Evolutionary conservation across 2,888 invertebrate species (phyloP).

Genomic region (Arrhopalites spinosus): DNA sequence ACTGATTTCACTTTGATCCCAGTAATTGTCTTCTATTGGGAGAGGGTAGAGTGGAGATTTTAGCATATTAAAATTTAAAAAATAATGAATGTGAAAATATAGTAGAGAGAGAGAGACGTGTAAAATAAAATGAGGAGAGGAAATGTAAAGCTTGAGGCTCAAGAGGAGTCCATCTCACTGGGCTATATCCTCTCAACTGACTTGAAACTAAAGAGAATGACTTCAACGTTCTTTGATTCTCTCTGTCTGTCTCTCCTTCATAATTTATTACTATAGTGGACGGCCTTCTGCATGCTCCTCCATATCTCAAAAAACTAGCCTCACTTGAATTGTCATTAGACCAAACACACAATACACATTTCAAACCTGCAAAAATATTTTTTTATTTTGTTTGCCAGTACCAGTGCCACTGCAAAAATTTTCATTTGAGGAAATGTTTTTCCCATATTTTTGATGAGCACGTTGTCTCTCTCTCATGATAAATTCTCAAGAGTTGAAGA

Average conservation of each 20-base stretch:
- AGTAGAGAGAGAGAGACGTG: too few relatives aligned
- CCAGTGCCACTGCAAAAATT: too few relatives aligned
- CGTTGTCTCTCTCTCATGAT: too few relatives aligned
- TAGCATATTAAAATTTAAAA: neutral
- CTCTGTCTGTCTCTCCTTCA: neutral
- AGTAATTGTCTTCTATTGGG: neutral
- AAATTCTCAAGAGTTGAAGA: too few relatives aligned
- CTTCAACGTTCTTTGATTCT: neutral
- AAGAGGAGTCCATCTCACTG: constrained; percentile 22
- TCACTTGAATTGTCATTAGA: too few relatives aligned
- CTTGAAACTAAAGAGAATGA: neutral
- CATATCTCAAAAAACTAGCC: too few relatives aligned
- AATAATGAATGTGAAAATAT: neutral
- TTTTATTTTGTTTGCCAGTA: too few relatives aligned
- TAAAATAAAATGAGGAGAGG: neutral
- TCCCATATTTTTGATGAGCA: too few relatives aligned
- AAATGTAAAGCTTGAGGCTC: neutral
- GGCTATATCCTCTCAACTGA: constrained; percentile 31
- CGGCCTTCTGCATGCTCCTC: too few relatives aligned
- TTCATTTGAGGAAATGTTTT: too few relatives aligned
- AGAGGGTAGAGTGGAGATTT: neutral
- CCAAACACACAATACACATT: too few relatives aligned
- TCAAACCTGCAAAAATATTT: too few relatives aligned
- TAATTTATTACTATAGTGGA: neutral
- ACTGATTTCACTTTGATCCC: neutral